Base-by-base conservation (phyloP, 1,140 invertebrate species). In the Cherax destructor region DNA sequence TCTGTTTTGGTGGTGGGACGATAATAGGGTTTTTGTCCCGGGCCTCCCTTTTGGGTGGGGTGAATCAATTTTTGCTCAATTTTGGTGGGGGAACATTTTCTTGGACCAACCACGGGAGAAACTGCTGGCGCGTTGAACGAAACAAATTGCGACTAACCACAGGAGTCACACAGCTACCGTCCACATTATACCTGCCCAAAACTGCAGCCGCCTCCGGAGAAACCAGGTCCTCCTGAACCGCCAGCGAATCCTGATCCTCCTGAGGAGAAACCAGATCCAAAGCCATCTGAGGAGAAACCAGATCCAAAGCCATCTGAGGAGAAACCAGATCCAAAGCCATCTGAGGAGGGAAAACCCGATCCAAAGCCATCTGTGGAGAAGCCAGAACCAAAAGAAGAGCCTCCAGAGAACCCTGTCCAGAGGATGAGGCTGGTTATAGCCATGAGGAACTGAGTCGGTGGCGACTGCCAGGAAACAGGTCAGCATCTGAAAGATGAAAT, bases 101-200 rank as follows among this genome's bases (percentile, higher is more conserved):
- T 18, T 49, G 83, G 65, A n/a, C 11, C 11, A 4, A 69, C 83
- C 18, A 61, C 41, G 6, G 83, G 11, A 41, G 52, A 24, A 1
- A 30, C 11, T 11, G 5, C 24, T 18, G 83, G 83, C 4, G 56
- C 83, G 3, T 50, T 18, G 65, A 24, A 69, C 3, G 56, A 24
- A 47, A 84, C 6, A 84, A 21, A 9, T 69, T 84, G 56, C 83
- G 83, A 7, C 56, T 69, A 5, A 84, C 65, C 24, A 69, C 21
- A 30, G 83, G 83, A 1, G 61, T 30, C 13, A 69, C 83, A 59
- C 83, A 84, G 59, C 13, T n/a, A 5, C 83, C 83, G 30, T 84
- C 83, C 24, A 84, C 83, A n/a, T 84, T 56, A 59, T 4, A 84
- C 49, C 65, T 84, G 83, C 4, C 65, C 61, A 41, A 2, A 41